Percentiles rank a stretch among this genome's conserved stretches.
phyloP scores from a whole-genome alignment of 2,888 invertebrate species.

The Penaeus monodon region DNA sequence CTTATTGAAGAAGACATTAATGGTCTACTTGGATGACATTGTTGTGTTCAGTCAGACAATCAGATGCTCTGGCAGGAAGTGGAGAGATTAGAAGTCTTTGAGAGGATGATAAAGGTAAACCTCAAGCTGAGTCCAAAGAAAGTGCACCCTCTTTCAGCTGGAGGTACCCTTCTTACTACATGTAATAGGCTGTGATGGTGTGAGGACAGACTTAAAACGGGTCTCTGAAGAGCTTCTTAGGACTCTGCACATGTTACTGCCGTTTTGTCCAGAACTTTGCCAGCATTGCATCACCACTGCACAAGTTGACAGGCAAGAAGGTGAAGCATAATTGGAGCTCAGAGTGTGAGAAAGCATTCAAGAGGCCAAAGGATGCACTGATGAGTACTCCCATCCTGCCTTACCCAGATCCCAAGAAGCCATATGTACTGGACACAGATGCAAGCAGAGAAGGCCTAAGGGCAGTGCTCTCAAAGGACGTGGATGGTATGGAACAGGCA shows the following conservation, averaged over 20 bases:
- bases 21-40: conserved; percentile 15
- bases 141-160: too few species aligned
- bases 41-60: neutral
- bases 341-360: neutral
- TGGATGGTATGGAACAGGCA: too few species aligned
- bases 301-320: neutral
- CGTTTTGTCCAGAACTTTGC: neutral
- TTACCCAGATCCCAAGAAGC: neutral
- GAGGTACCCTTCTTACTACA: too few species aligned
- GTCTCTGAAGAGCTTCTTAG: neutral
- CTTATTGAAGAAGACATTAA: neutral
- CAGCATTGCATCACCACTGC: neutral
- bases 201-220: neutral
- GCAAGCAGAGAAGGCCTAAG: neutral
- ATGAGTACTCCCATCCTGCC: neutral
- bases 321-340: neutral
- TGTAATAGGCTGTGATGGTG: neutral
- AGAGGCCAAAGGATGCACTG: neutral
- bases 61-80: neutral
- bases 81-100: neutral
- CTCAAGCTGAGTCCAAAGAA: too few species aligned
- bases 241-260: neutral
- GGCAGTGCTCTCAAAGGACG: neutral
- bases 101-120: too few species aligned
- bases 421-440: conserved; percentile 4